These are phyloP conservation scores for Numenius phaeopus DNA, from an alignment of 2,797 vertebrate genomes.

Conservation along the genomic window DNA sequence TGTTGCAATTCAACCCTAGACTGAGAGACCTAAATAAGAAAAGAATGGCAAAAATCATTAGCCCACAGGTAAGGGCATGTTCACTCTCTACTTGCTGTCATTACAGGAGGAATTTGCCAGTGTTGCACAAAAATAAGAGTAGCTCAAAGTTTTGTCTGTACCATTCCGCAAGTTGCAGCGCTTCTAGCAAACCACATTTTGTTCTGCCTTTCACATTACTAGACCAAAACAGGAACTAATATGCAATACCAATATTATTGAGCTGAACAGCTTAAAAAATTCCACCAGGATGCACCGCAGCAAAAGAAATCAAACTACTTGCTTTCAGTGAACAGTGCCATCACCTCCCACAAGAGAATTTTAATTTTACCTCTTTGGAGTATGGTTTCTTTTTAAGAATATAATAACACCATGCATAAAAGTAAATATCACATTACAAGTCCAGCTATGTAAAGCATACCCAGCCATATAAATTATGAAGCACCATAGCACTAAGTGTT, in stretches of 20 bases:
- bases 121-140: background rate
- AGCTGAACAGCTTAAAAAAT: slow-evolving; percentile 13
- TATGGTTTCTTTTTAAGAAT: background rate
- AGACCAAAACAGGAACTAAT: background rate
- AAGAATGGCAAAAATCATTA: background rate
- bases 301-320: slow-evolving; percentile 1
- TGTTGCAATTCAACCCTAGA: background rate
- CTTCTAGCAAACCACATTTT: background rate
- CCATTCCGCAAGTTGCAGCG: accelerated
- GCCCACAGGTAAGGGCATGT: background rate
- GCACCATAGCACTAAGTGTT: background rate
- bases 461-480: slow-evolving; percentile 20
- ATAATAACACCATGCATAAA: background rate
- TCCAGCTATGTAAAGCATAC: slow-evolving; percentile 35
- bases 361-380: background rate
- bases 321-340: background rate
- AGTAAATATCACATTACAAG: slow-evolving; percentile 13
- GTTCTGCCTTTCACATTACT: background rate
- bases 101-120: background rate
- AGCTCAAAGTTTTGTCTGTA: background rate
- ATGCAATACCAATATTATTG: background rate
- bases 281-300: background rate
- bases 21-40: background rate
- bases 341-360: background rate
- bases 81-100: background rate